Percentiles rank a stretch among this genome's conserved stretches.
phyloP scores from a whole-genome alignment of 1,140 invertebrate genomes.

The Dendrolimus punctatus region DNA sequence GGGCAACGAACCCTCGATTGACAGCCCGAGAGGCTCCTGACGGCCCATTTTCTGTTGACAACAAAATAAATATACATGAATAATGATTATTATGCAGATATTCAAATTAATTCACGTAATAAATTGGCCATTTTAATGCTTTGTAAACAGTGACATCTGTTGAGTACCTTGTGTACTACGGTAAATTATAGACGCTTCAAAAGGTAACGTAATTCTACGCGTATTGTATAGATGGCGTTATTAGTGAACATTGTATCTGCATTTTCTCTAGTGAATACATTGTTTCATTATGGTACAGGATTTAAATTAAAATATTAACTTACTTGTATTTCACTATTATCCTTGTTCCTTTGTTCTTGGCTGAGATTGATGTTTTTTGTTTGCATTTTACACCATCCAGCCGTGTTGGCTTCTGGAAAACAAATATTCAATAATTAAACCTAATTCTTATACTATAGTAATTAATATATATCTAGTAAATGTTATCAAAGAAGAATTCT shows the following conservation, averaged over 20 bases:
- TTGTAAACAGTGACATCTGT: conserved; percentile 31
- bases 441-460: no score
- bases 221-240: conserved; percentile 9
- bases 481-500: no score
- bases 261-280: no score
- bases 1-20: conserved; percentile 40
- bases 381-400: conserved; percentile 48
- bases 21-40: conserved; percentile 35
- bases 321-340: conserved; percentile 44
- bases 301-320: conserved; percentile 9
- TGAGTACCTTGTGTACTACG: neutral
- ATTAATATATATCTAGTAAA: no score
- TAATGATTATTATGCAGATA: neutral
- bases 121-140: neutral
- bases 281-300: no score
- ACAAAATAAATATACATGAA: conserved; percentile 3
- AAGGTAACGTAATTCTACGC: neutral
- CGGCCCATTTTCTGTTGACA: conserved; percentile 56
- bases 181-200: neutral
- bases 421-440: no score
- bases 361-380: conserved; percentile 63
- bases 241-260: neutral
- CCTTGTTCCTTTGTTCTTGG: conserved; percentile 53
- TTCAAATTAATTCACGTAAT: neutral
- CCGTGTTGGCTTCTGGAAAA: conserved; percentile 7